phyloP scores from a whole-genome alignment of 2,888 invertebrate genomes.

The Odontocolon sp. region DNA sequence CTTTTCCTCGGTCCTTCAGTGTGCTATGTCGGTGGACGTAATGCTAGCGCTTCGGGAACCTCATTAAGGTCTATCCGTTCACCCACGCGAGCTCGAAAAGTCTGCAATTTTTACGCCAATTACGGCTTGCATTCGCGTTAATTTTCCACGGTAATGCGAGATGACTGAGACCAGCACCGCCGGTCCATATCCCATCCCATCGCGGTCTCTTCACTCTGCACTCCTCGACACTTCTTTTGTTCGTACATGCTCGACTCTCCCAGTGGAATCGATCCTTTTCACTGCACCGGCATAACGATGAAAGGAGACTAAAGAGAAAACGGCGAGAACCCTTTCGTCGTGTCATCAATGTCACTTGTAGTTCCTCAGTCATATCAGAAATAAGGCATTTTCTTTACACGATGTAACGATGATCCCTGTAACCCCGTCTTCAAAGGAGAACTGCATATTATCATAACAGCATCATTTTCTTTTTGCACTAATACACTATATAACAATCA shows the following conservation, averaged over 20 bases:
- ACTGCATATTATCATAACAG: not conserved
- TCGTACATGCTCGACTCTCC: slow-evolving; percentile 15
- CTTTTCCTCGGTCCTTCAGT: slow-evolving; percentile 16
- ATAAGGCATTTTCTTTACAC: slow-evolving; percentile 5
- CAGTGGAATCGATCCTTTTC: slow-evolving; percentile 46
- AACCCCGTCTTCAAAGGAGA: not conserved
- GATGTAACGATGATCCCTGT: too few species aligned
- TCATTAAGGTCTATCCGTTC: slow-evolving; percentile 49
- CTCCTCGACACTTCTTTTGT: slow-evolving; percentile 49
- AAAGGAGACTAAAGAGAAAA: not conserved
- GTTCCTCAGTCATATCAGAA: slow-evolving; percentile 1
- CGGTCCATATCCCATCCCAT: not conserved
- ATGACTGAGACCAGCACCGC: slow-evolving; percentile 14
- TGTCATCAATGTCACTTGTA: slow-evolving; percentile 31
- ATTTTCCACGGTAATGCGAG: slow-evolving; percentile 55
- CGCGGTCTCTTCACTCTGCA: slow-evolving; percentile 15
- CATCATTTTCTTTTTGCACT: not conserved
- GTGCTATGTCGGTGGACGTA: slow-evolving; percentile 9
- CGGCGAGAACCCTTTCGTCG: slow-evolving; percentile 31
- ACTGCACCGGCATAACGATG: slow-evolving; percentile 30
- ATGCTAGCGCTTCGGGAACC: slow-evolving; percentile 42
- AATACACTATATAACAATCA: not conserved
- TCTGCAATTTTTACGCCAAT: slow-evolving; percentile 61
- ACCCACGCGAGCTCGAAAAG: slow-evolving; percentile 48
- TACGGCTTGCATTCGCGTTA: slow-evolving; percentile 52